Evolutionary conservation across 2,113 vertebrate genomes (phyloP), one percentile per base, ranked within the genome.

Genomic region (Pedetes capensis): DNA sequence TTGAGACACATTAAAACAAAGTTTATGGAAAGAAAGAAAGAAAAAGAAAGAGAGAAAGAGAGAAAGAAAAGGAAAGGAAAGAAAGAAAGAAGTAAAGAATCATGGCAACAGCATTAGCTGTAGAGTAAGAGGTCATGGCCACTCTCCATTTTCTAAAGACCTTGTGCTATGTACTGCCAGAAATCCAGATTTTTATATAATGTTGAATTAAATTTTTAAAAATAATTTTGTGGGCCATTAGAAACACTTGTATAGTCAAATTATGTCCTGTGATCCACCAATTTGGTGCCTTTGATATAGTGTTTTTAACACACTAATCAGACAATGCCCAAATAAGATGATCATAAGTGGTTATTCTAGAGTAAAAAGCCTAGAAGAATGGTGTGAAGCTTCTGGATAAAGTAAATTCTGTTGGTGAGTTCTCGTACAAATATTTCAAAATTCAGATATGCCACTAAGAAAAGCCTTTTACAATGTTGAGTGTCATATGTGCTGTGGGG

Each of bases 61-160:
- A n/a, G n/a, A n/a, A n/a, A n/a, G n/a, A n/a, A n/a, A n/a, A n/a
- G n/a, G n/a, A n/a, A n/a, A n/a, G n/a, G n/a, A n/a, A 51, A 51
- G 14, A 51, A 51, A 51, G 14, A 51, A 61, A 27, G 18, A 34
- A 47, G 10, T 12, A 29, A 16, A 55, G 25, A 81, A 51, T 0
- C 20, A 2, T 51, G 18, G 23, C 8, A 22, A 22, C 2, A 12
- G 5, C 23, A 16, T 27, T 13, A 5, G n/a, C 18, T 51, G 0
- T 4, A 53, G 44, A n/a, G 7, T 39, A 25, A 3, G 12, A 75
- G 18, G 1, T 1, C 34, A 20, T 23, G 8, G 13, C 2, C 2
- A 23, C 3, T 0, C 1, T 39, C 69, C 12, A 44, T 6, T n/a
- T 47, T 88, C 29, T 51, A 8, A 59, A 63, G 25, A 37, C 9